These are phyloP conservation scores for Zhengitettix transpicula DNA, from an alignment of 2,888 invertebrate genomes.

Conservation along the genomic window DNA sequence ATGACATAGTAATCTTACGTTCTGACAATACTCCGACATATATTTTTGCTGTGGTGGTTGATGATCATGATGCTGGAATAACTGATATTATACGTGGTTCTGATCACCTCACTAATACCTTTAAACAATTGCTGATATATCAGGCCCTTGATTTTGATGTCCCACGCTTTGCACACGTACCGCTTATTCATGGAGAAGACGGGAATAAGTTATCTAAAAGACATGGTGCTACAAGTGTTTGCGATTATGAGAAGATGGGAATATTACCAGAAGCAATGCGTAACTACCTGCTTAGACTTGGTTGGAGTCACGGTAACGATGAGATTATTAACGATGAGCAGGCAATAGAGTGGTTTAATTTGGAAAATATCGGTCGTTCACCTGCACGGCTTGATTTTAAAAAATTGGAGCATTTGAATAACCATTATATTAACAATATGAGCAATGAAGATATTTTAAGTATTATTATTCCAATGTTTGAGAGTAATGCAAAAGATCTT, in stretches of 20 bases:
- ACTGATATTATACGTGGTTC: slow-evolving; percentile 38
- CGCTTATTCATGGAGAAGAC: neutral
- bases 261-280: neutral
- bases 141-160: neutral
- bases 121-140: neutral
- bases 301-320: neutral
- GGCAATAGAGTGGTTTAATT: neutral
- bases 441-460: too few species aligned
- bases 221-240: neutral
- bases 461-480: too few species aligned
- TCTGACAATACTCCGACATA: slow-evolving; percentile 42
- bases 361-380: neutral
- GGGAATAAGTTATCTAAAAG: neutral
- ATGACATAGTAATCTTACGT: too few species aligned
- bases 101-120: neutral
- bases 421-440: too few species aligned
- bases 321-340: neutral
- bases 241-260: neutral
- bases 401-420: too few species aligned
- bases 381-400: too few species aligned
- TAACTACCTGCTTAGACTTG: neutral
- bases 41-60: slow-evolving; percentile 43
- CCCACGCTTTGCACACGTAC: neutral
- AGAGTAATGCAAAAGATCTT: too few species aligned
- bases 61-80: slow-evolving; percentile 39